Percentiles rank a stretch among this genome's conserved stretches.
Conservation (phyloP, 2,888 invertebrate species). For the Drosophila eohydei region DNA sequence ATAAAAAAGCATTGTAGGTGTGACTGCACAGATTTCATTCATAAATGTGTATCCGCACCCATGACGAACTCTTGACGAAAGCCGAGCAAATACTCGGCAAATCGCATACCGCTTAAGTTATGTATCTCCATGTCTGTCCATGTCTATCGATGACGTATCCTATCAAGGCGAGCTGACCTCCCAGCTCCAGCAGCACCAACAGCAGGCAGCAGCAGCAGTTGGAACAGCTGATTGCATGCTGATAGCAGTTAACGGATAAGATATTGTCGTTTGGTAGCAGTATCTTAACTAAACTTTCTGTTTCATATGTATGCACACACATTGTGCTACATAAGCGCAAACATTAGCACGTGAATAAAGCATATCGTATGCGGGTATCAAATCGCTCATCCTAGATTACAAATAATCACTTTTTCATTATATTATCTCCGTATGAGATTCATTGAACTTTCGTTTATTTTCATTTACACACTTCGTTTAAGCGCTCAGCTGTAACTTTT, state of each 20-base stretch:
- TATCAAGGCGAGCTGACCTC: conserved; percentile 56
- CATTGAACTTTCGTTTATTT: conserved; percentile 58
- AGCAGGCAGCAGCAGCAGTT: conserved; percentile 51
- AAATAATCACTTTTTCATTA: conserved; percentile 63
- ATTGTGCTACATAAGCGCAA: conserved; percentile 42
- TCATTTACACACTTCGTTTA: not conserved
- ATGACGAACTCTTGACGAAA: conserved; percentile 46
- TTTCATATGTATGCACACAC: conserved; percentile 46
- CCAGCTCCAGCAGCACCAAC: conserved; percentile 31
- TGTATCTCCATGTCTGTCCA: conserved; percentile 39
- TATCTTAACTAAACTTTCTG: conserved; percentile 77
- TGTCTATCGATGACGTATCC: conserved; percentile 68
- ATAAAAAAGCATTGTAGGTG: conserved; percentile 66
- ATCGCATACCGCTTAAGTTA: conserved; percentile 24
- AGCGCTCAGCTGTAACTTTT: not conserved
- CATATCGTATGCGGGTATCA: conserved; percentile 47
- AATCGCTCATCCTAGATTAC: conserved; percentile 60
- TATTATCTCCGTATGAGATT: conserved; percentile 58
- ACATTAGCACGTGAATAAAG: conserved; percentile 68
- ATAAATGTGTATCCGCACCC: conserved; percentile 56
- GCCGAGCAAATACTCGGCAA: conserved; percentile 50
- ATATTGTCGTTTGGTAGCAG: conserved; percentile 73
- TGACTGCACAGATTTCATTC: conserved; percentile 71
- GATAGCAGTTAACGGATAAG: conserved; percentile 77
- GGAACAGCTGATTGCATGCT: conserved; percentile 68